Percentiles rank a stretch among this genome's conserved stretches.
phyloP scores from a whole-genome alignment of 2,888 invertebrate genomes.

The Calliopum simillimum region DNA sequence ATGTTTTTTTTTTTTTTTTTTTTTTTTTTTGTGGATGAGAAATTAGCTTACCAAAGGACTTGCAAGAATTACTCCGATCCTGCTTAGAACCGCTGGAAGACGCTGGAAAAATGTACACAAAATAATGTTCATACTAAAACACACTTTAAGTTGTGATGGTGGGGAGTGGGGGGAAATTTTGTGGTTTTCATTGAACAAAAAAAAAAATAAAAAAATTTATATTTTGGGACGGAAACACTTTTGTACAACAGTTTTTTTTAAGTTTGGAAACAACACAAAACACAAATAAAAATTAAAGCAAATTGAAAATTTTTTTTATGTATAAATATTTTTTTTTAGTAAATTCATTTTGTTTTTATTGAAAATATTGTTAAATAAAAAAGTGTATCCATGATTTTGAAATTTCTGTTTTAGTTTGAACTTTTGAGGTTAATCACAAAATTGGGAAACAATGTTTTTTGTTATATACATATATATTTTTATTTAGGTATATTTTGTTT shows the following conservation, averaged over 20 bases:
- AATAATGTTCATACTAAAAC: constrained; percentile 68
- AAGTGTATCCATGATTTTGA: constrained; percentile 25
- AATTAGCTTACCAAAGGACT: constrained; percentile 89
- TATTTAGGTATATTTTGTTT: constrained; percentile 22
- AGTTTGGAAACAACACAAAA: too few species aligned
- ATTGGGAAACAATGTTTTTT: constrained; percentile 65
- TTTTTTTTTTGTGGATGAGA: constrained; percentile 34
- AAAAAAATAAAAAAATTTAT: background rate
- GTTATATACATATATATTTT: constrained; percentile 30
- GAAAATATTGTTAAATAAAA: constrained; percentile 15
- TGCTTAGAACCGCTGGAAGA: constrained; percentile 94
- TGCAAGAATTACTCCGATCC: constrained; percentile 96
- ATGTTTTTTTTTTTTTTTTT: constrained; percentile 4
- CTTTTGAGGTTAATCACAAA: constrained; percentile 56
- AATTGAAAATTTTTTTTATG: constrained; percentile 43
- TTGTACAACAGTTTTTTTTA: too few species aligned
- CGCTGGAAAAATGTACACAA: constrained; percentile 80
- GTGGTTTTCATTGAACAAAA: constrained; percentile 21
- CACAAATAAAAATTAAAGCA: constrained; percentile 15
- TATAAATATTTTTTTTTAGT: constrained; percentile 41
- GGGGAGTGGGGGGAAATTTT: constrained; percentile 27
- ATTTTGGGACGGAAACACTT: background rate
- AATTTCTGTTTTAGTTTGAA: constrained; percentile 33
- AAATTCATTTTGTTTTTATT: constrained; percentile 42
- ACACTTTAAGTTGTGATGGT: constrained; percentile 63